A percentile compares a stretch with the other conserved stretches of the same genome.
phyloP scores from a whole-genome alignment of 2,797 vertebrate genomes.

The Sternotherus odoratus region DNA sequence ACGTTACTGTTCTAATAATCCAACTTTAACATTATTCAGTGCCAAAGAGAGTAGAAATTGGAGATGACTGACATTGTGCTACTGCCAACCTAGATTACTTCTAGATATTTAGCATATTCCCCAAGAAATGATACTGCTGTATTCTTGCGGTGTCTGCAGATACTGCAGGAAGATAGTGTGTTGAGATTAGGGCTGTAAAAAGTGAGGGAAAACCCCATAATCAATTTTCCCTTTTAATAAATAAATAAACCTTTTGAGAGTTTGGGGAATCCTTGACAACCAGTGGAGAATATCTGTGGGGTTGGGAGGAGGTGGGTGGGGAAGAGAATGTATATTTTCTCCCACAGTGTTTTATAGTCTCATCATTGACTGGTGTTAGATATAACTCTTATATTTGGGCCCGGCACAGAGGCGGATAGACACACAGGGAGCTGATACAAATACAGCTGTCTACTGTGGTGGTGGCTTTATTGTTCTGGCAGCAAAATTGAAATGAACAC shows the following conservation, averaged over 20 bases:
- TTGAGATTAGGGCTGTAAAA: background rate
- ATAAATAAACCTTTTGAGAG: background rate
- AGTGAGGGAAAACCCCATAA: background rate
- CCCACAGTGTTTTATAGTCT: background rate
- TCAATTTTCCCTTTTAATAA: background rate
- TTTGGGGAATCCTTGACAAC: background rate
- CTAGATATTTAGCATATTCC: background rate
- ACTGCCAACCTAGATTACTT: background rate
- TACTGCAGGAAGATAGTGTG: background rate
- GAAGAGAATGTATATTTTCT: background rate
- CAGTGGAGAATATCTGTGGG: background rate
- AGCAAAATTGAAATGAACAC: background rate
- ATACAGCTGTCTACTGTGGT: no score
- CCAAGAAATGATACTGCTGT: background rate
- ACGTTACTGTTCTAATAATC: background rate
- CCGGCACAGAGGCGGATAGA: background rate
- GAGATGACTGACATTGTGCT: background rate
- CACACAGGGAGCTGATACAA: background rate
- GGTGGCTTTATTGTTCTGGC: background rate
- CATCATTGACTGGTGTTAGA: background rate
- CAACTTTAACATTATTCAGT: constrained; percentile 1
- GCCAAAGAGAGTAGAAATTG: background rate
- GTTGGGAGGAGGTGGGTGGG: background rate
- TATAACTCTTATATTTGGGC: background rate
- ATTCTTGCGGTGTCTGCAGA: background rate